Conservation (phyloP, 2,113 vertebrate species). For the Myotis brandtii region DNA sequence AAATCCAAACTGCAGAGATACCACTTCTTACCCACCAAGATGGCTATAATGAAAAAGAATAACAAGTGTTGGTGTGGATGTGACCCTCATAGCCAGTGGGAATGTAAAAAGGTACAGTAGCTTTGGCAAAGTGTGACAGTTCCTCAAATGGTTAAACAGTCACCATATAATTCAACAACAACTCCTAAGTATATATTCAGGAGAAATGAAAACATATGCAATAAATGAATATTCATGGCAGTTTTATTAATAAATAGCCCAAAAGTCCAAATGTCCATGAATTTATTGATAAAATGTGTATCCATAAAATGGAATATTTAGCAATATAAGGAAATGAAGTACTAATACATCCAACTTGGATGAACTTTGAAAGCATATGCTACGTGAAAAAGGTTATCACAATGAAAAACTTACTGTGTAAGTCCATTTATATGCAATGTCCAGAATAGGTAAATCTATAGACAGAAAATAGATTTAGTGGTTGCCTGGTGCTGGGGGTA, state of each 20-base stretch:
- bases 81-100: background rate
- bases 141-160: background rate
- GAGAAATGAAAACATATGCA: conserved; percentile 26
- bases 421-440: background rate
- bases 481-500: background rate
- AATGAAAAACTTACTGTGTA: background rate
- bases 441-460: background rate
- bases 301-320: conserved; percentile 8
- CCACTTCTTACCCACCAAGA: background rate
- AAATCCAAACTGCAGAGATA: conserved; percentile 33
- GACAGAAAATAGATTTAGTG: background rate
- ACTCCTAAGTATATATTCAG: background rate
- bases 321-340: conserved; percentile 23
- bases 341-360: background rate
- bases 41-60: background rate
- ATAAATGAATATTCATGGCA: background rate
- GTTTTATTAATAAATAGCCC: background rate
- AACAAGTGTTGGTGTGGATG: background rate
- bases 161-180: background rate
- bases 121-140: background rate
- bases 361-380: background rate
- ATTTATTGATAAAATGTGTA: conserved; percentile 36
- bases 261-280: background rate
- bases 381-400: background rate
- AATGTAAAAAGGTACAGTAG: background rate